Evolutionary conservation across 2,888 invertebrate genomes (phyloP).

Genomic region (Ornithoptera priamus): DNA sequence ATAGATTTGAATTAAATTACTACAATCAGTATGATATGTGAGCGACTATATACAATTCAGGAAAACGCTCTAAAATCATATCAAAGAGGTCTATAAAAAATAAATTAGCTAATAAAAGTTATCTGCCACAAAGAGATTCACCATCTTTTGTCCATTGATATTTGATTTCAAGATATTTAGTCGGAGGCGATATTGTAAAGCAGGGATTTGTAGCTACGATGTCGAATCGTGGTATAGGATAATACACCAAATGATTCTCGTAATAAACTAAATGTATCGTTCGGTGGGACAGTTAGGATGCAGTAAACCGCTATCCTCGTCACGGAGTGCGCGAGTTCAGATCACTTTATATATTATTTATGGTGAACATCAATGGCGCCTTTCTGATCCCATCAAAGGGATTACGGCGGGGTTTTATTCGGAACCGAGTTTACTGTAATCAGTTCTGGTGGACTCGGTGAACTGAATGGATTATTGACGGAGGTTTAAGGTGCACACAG

Average conservation of each 20-base stretch:
- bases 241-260: constrained; percentile 23
- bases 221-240: constrained; percentile 10
- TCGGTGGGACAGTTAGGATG: constrained; percentile 31
- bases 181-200: constrained; percentile 20
- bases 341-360: constrained; percentile 55
- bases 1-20: too few relatives aligned
- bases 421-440: too few relatives aligned
- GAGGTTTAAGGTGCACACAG: too few relatives aligned
- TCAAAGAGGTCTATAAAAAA: background rate
- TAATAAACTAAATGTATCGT: constrained; percentile 21
- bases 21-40: too few relatives aligned
- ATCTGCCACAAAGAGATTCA: background rate
- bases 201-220: constrained; percentile 13
- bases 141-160: constrained; percentile 10
- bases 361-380: constrained; percentile 48
- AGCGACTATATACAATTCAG: too few relatives aligned
- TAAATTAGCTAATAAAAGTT: constrained; percentile 1
- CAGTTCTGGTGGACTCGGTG: too few relatives aligned
- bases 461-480: too few relatives aligned
- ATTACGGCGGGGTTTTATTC: constrained; percentile 45
- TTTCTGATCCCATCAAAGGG: constrained; percentile 50
- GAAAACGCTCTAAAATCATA: too few relatives aligned
- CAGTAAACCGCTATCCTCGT: constrained; percentile 49
- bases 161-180: constrained; percentile 23
- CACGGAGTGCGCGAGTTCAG: constrained; percentile 44